phyloP scores from a whole-genome alignment of 2,113 vertebrate genomes.

The Sterna hirundo region DNA sequence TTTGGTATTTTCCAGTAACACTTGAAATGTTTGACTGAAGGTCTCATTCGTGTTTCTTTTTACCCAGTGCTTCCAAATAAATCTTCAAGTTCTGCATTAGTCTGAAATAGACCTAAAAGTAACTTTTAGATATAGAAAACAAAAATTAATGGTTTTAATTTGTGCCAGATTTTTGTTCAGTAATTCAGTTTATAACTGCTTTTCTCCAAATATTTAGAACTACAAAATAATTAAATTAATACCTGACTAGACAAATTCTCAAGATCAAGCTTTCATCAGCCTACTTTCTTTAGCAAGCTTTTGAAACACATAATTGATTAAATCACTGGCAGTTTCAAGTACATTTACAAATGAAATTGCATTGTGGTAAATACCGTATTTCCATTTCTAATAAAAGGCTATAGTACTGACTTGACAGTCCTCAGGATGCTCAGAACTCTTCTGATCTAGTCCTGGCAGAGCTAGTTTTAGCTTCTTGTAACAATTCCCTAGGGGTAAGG shows the following conservation, averaged over 20 bases:
- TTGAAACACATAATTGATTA: background rate
- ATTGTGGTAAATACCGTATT: background rate
- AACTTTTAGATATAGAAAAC: background rate
- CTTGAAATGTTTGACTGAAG: background rate
- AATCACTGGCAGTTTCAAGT: background rate
- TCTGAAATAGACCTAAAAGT: background rate
- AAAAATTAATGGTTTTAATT: background rate
- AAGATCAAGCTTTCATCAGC: background rate
- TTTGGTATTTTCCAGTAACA: background rate
- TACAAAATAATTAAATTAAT: background rate
- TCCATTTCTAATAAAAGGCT: background rate
- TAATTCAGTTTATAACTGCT: background rate
- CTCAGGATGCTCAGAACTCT: background rate
- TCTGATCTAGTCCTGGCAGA: background rate
- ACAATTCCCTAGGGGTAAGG: background rate
- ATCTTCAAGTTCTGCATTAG: background rate
- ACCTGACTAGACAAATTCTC: background rate
- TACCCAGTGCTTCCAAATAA: background rate
- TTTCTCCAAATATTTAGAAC: background rate
- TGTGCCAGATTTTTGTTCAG: background rate
- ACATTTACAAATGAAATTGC: background rate
- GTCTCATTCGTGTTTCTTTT: background rate
- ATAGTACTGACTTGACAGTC: background rate
- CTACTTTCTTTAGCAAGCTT: background rate
- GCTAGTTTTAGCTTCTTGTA: background rate